Evolutionary conservation across 2,113 vertebrate genomes (phyloP), one percentile per base, ranked within the genome.

Genomic region (Cynopterus brachyotis): DNA sequence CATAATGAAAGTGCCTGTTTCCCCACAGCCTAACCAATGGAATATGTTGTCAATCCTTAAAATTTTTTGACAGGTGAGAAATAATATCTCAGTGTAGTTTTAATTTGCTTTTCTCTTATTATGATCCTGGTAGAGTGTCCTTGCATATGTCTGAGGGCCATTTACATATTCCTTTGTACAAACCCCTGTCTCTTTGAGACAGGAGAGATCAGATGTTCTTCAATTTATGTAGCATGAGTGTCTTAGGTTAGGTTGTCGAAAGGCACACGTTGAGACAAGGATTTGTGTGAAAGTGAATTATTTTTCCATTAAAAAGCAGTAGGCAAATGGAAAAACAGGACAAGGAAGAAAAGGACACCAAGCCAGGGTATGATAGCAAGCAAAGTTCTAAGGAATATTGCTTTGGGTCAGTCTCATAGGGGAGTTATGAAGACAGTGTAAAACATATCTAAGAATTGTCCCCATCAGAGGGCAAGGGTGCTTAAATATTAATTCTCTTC

Each of bases 41-140:
- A 87, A 7, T 55, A 70, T 73, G 10, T 59, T 79, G 40, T 67
- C 32, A 75, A 91, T 87, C 28, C 19, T 86, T 83, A 81, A 91
- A 35, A 87, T 24, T 67, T 75, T 73, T 84, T 72, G 64, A 75
- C 66, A 35, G 47, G 26, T 85, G 37, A 96, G 20, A 85, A 37
- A 42, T 66, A 55, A 32, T 89, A 83, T 93, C 12, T 85, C 64
- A 45, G 42, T 91, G 50, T 92, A 83, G 20, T 47, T 72, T 96
- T 66, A 70, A 76, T 89, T 94, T 95, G 60, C 16, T 67, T 86
- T 83, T 90, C 20, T 93, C 57, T 86, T 81, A 37, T 66, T n/a
- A 95, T 75, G 35, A 93, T 60, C 64, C 92, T 67, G 40, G 9
- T 42, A 90, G 62, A 93, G 13, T 42, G 84, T 72, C 30, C 95